Evolutionary conservation across 1,140 invertebrate genomes (phyloP), one percentile per base, ranked within the genome.

Genomic region (Micrasema minimum): DNA sequence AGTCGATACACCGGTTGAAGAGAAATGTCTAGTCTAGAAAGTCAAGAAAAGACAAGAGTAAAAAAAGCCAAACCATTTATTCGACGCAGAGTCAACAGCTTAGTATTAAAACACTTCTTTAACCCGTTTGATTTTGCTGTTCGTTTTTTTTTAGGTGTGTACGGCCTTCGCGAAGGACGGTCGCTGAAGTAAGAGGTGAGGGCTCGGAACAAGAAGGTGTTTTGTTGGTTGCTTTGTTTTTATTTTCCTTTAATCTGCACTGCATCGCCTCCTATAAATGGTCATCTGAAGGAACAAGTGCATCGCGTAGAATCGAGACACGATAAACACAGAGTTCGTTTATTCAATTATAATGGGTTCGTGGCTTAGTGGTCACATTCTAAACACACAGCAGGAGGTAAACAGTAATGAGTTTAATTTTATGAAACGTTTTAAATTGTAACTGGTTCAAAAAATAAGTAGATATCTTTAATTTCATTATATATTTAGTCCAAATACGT

Each of bases 101-200:
- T 65, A 3, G n/a, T n/a, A 12, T 11, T 31, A 10, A 48, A 7
- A 6, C 16, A 16, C 50, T 53, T 31, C 26, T 26, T 35, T 0
- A n/a, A 5, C 18, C n/a, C 18, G 7, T 1, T 48, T 20, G 23
- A 2, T 14, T 41, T 41, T 22, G 18, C n/a, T 38, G 14, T 41
- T 11, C 37, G 2, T 1, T 38, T 38, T 20, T 57, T 18, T 31
- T 22, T 38, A 1, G 35, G 7, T 41, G 55, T 41, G 55, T 7
- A 31, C 26, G 26, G 18, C 64, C 45, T 57, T 45, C n/a, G 12
- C 41, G 72, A 73, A 73, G 72, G 72, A 73, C 72, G 59, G 66
- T 20, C 71, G 11, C n/a, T 35, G 61, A 41, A 55, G 66, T 66
- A 65, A 66, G 23, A 66, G 66, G 66, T 69, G 72, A 50, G 38